Evolutionary conservation across 2,888 invertebrate species (phyloP).

Genomic region (Acronicta alni): DNA sequence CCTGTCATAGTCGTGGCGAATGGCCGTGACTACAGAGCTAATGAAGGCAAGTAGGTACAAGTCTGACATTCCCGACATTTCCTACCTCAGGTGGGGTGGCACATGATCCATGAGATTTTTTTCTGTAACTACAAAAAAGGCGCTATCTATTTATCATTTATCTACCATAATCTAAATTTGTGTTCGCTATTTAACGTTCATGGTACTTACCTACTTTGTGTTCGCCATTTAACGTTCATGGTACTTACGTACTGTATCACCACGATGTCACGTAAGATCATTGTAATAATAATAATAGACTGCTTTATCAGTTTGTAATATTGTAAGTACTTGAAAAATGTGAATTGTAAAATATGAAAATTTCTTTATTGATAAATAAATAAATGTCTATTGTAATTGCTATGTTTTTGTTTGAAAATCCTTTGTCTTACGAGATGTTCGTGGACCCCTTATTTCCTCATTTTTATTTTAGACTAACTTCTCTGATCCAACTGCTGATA

Average conservation of each 20-base stretch:
- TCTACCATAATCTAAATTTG: conserved; percentile 18
- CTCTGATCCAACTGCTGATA: no score
- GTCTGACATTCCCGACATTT: no score
- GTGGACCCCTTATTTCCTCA: no score
- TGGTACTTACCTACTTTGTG: conserved; percentile 27
- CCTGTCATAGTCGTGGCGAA: no score
- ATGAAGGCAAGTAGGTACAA: no score
- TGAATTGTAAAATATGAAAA: conserved; percentile 55
- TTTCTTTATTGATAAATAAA: conserved; percentile 56
- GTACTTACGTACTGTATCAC: conserved; percentile 17
- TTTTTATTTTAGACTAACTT: no score
- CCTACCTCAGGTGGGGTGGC: no score
- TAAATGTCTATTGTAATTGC: conserved; percentile 49
- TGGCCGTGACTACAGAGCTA: no score
- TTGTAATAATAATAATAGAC: conserved; percentile 45
- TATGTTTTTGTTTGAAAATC: conserved; percentile 12
- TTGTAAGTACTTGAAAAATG: conserved; percentile 33
- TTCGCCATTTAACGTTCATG: conserved; percentile 22
- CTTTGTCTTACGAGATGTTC: no score
- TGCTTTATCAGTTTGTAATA: conserved; percentile 47
- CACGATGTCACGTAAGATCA: conserved; percentile 27
- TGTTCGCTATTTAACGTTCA: conserved; percentile 21
- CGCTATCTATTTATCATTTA: no score
- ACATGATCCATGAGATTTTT: no score
- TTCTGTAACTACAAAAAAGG: no score